Evolutionary conservation across 2,113 vertebrate genomes (phyloP), one percentile per base, ranked within the genome.

Genomic region (Hiodon alosoides): DNA sequence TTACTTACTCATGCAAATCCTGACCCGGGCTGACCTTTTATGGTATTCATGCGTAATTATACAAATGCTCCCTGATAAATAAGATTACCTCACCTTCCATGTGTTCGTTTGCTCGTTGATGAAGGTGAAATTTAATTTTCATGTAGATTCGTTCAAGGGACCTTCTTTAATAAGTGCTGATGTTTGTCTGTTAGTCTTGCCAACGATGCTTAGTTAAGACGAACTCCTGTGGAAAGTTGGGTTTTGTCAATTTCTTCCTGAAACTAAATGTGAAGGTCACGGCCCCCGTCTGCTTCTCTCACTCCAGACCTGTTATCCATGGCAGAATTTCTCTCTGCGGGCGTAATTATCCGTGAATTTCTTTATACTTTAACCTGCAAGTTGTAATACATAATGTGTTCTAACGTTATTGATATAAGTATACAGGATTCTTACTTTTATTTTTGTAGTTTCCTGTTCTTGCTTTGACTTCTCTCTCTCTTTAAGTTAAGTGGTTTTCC

Each of bases 81-180:
- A 96, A 96, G 94, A 98, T 98, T 96, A 97, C 83, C 88, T 79
- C 85, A 89, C 87, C 88, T 90, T 89, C 92, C 91, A 91, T 92
- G 90, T 93, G 92, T 93, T 92, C 90, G 89, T 90, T 86, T 87
- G 87, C 88, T 94, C 89, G 92, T 94, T 95, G 94, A 98, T 96
- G 93, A 98, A 96, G 93, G 91, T 91, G 90, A 94, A 98, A 98
- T 96, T 94, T 93, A 95, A 98, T 98, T 97, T 94, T 91, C 94
- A 96, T 97, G 95, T 95, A 96, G 94, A 96, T 96, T 93, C 89
- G 85, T 90, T 89, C 78, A 84, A 83, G 81, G 88, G 84, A 72
- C 77, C 75, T 64, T 89, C 87, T 90, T 91, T 90, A 92, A 91
- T 92, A 93, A 90, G 90, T 94, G 93, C 94, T 95, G 96, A 96